Evolutionary conservation across 2,797 vertebrate genomes (phyloP).

Genomic region (Galagoides demidoff): DNA sequence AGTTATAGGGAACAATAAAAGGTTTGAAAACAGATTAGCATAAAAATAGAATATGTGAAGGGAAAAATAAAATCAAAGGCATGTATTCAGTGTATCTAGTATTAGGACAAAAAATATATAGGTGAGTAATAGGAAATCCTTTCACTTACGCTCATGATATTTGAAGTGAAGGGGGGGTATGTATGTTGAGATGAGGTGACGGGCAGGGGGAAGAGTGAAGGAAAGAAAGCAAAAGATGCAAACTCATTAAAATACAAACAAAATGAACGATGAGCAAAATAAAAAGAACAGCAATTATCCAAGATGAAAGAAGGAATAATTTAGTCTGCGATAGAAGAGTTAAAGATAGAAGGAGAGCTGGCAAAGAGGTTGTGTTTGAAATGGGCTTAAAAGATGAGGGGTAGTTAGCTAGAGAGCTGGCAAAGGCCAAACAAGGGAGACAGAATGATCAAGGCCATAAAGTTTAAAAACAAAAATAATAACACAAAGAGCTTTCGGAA

Average conservation of each 20-base stretch:
- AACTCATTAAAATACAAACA: conserved; percentile 5
- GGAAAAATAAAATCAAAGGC: conserved; percentile 5
- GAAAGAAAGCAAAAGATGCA: not conserved
- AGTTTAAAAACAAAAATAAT: not conserved
- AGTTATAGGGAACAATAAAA: conserved; percentile 16
- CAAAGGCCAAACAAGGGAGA: not conserved
- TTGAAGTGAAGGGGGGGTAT: not conserved
- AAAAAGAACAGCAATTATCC: not conserved
- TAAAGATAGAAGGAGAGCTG: not conserved
- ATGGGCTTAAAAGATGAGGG: not conserved
- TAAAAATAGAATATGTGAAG: not conserved
- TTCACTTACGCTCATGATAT: not conserved
- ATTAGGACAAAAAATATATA: not conserved
- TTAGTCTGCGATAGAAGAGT: not conserved
- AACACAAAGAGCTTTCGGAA: not conserved
- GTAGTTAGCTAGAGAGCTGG: not conserved
- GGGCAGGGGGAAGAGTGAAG: not conserved
- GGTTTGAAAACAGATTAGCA: not conserved
- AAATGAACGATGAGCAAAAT: not conserved
- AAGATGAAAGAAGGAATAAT: not conserved
- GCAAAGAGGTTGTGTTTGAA: not conserved
- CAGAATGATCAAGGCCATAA: not conserved
- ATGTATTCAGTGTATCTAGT: not conserved
- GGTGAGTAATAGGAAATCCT: not conserved
- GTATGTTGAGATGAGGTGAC: not conserved